phyloP scores from a whole-genome alignment of 2,797 vertebrate species.

The Varecia variegata region DNA sequence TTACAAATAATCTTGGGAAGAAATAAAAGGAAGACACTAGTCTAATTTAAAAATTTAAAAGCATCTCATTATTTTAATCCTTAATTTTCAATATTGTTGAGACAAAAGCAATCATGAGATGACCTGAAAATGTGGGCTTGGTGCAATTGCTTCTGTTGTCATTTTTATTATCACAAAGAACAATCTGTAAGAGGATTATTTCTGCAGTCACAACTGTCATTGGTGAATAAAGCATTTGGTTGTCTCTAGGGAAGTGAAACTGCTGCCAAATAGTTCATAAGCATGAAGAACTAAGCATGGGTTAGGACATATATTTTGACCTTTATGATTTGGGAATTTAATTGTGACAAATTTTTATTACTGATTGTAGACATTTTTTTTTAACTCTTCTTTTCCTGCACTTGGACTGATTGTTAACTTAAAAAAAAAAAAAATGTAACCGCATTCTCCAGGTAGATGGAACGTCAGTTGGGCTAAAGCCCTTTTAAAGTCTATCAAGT shows the following conservation, averaged over 20 bases:
- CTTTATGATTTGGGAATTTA: neutral
- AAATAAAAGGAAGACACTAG: neutral
- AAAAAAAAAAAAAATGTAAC: neutral
- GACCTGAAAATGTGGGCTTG: slow-evolving; percentile 4
- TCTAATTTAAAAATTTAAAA: neutral
- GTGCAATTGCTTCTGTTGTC: slow-evolving; percentile 3
- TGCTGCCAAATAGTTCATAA: neutral
- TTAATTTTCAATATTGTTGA: slow-evolving; percentile 39
- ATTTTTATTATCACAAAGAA: slow-evolving; percentile 47
- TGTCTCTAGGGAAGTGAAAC: neutral
- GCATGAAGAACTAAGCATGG: neutral
- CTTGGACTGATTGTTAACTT: neutral
- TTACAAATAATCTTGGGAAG: neutral
- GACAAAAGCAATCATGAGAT: slow-evolving; percentile 19
- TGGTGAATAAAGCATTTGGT: slow-evolving; percentile 38
- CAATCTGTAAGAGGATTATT: slow-evolving; percentile 31
- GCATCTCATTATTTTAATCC: neutral
- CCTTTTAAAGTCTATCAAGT: neutral
- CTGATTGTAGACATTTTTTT: neutral
- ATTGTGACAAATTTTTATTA: neutral
- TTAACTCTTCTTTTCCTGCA: neutral
- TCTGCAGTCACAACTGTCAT: slow-evolving; percentile 45
- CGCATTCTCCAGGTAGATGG: neutral
- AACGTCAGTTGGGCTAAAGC: neutral
- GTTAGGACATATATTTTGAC: neutral